These are phyloP conservation scores for Oryzias celebensis DNA, from an alignment of 2,113 vertebrate genomes.

Conservation along the genomic window DNA sequence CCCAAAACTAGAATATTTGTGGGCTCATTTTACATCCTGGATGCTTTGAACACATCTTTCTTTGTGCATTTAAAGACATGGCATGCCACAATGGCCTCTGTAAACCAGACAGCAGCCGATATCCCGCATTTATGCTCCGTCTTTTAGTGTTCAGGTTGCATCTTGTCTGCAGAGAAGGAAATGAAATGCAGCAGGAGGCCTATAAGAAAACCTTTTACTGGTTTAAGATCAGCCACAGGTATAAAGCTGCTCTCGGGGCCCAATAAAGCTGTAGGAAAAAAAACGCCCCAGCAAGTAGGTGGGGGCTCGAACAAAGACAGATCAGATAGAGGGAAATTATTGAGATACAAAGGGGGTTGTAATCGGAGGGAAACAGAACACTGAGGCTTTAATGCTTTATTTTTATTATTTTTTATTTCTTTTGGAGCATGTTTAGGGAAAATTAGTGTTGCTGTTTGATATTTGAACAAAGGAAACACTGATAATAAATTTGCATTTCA, in stretches of 20 bases:
- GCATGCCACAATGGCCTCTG: conserved; percentile 6
- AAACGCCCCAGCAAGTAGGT: conserved; percentile 18
- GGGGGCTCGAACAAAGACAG: conserved; percentile 27
- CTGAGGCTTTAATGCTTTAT: conserved; percentile 31
- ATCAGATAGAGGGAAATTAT: conserved; percentile 41
- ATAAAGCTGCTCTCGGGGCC: conserved; percentile 55
- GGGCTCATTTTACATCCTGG: conserved; percentile 12
- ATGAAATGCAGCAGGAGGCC: conserved; percentile 54
- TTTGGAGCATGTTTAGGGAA: conserved; percentile 1
- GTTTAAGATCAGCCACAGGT: conserved; percentile 59
- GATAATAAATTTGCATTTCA: conserved; percentile 16
- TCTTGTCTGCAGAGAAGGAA: conserved; percentile 35
- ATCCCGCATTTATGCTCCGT: conserved; percentile 12
- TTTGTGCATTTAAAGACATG: conserved; percentile 1
- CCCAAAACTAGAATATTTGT: neutral
- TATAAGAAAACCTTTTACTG: conserved; percentile 45
- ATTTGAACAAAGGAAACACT: conserved; percentile 17
- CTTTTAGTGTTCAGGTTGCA: conserved; percentile 16
- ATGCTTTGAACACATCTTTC: conserved; percentile 2
- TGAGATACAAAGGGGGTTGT: conserved; percentile 19
- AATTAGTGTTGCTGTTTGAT: conserved; percentile 35
- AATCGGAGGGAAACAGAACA: conserved; percentile 38
- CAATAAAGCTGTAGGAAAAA: conserved; percentile 43
- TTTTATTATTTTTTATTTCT: neutral
- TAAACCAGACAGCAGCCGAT: conserved; percentile 7